Percentiles rank a stretch among this genome's conserved stretches.
phyloP scores from a whole-genome alignment of 1,140 invertebrate species.

The Drosophila sulfurigaster region DNA sequence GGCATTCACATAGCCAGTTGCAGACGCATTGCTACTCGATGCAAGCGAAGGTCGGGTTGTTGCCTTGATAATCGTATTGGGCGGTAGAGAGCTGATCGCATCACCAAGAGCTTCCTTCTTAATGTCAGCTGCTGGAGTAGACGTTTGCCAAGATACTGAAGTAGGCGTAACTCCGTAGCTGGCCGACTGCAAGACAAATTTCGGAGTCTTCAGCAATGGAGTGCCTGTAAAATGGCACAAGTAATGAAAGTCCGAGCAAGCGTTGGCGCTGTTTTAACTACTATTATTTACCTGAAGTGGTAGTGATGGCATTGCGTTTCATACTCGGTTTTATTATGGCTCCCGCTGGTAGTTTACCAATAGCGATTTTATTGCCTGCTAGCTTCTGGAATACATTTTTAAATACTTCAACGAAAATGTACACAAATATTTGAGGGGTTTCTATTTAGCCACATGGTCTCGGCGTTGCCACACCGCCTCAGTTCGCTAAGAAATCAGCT shows the following conservation, averaged over 20 bases:
- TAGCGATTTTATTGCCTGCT: constrained; percentile 44
- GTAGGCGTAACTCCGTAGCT: constrained; percentile 2
- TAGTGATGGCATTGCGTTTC: constrained; percentile 50
- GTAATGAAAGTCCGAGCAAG: background rate
- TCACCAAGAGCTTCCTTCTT: constrained; percentile 54
- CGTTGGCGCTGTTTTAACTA: too few species aligned
- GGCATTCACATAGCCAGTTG: background rate
- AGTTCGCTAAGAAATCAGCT: constrained; percentile 22
- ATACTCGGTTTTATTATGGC: constrained; percentile 61
- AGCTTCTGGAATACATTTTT: constrained; percentile 38
- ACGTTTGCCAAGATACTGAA: constrained; percentile 32
- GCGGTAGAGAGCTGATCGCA: constrained; percentile 73
- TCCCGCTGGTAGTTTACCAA: constrained; percentile 63
- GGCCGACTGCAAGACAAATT: constrained; percentile 56
- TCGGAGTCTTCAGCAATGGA: constrained; percentile 55
- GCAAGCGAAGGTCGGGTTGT: constrained; percentile 39
- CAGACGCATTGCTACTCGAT: background rate
- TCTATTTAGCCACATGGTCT: constrained; percentile 13
- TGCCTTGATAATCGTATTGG: constrained; percentile 78
- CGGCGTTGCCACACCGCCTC: constrained; percentile 7
- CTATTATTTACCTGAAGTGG: constrained; percentile 18
- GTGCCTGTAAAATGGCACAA: constrained; percentile 1
- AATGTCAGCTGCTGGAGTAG: background rate
- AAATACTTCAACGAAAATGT: constrained; percentile 2
- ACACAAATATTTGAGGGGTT: background rate